Conservation (phyloP, 2,797 vertebrate genomes). For the Leucoraja ocellata region DNA sequence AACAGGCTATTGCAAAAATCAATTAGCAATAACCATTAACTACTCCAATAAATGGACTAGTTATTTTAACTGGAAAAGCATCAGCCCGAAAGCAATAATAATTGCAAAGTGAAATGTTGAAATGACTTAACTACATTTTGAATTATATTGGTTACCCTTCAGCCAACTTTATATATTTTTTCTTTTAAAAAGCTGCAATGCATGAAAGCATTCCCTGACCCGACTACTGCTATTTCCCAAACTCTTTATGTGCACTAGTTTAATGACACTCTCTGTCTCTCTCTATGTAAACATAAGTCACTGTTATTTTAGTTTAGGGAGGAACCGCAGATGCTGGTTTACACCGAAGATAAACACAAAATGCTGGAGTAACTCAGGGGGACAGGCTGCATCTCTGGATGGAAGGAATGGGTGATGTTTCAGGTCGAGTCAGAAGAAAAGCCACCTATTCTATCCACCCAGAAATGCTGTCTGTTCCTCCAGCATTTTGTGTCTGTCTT, state of each 20-base stretch:
- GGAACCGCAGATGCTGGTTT: too few relatives aligned
- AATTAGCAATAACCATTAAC: not conserved
- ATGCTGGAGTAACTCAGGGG: too few relatives aligned
- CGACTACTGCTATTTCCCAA: not conserved
- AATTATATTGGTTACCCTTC: not conserved
- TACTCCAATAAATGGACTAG: not conserved
- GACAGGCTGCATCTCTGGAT: too few relatives aligned
- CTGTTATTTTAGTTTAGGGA: too few relatives aligned
- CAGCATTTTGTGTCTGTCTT: too few relatives aligned
- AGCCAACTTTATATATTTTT: not conserved
- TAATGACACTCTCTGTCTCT: not conserved
- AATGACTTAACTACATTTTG: not conserved
- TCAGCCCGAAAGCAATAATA: not conserved
- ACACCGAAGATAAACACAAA: too few relatives aligned
- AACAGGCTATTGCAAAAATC: not conserved
- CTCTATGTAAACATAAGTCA: not conserved
- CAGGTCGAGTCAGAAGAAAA: too few relatives aligned
- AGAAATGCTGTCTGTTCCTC: too few relatives aligned
- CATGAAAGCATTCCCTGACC: not conserved
- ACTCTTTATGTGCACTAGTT: not conserved
- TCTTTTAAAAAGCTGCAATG: not conserved
- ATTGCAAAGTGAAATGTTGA: not conserved
- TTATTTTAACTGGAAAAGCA: not conserved
- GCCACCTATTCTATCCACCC: too few relatives aligned
- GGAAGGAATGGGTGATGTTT: too few relatives aligned